phyloP scores from a whole-genome alignment of 2,797 vertebrate species.

The Garrulus glandarius region DNA sequence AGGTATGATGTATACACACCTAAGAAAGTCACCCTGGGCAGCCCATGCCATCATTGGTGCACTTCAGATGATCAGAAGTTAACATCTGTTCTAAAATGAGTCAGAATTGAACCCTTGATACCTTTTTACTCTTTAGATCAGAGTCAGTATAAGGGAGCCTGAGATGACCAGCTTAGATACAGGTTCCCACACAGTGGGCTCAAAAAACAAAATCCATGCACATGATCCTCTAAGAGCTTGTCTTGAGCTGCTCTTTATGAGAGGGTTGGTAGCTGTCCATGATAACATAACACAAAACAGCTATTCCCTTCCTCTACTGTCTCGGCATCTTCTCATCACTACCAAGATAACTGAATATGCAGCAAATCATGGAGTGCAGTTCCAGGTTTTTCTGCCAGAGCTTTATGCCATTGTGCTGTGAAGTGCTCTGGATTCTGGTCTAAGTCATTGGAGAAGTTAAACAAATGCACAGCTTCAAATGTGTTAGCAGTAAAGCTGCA shows the following conservation, averaged over 20 bases:
- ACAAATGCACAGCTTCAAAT: background rate
- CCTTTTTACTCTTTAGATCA: background rate
- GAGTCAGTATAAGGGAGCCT: background rate
- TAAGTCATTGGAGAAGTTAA: background rate
- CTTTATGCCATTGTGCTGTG: background rate
- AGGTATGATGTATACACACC: background rate
- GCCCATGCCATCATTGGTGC: background rate
- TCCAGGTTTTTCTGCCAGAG: background rate
- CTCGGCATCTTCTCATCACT: background rate
- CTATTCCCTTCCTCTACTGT: background rate
- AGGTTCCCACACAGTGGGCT: background rate
- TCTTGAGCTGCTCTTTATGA: background rate
- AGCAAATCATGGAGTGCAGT: background rate
- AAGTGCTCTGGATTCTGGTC: background rate
- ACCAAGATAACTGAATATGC: background rate
- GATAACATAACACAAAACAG: background rate
- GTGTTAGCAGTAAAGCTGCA: background rate
- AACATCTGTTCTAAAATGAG: background rate
- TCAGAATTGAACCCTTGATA: background rate
- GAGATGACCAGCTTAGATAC: background rate
- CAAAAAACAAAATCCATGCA: background rate
- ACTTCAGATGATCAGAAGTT: background rate
- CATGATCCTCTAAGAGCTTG: accelerated
- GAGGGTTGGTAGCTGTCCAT: background rate
- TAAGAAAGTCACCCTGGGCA: background rate